Evolutionary conservation across 2,113 vertebrate genomes (phyloP), one percentile per base, ranked within the genome.

Genomic region (Procavia capensis): DNA sequence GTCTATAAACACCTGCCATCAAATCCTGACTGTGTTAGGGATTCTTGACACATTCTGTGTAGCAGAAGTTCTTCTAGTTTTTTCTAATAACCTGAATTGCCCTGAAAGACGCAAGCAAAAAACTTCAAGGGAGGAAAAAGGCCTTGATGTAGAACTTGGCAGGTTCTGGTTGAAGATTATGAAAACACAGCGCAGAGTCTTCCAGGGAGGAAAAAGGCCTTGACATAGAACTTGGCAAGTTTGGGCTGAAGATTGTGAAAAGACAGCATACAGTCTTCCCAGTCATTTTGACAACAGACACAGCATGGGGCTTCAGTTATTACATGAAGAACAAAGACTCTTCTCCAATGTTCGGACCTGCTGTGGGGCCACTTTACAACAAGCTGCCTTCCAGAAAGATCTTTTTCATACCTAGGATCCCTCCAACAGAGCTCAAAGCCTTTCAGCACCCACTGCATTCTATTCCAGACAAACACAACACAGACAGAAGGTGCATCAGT

Each of bases 401-500:
- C 74, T 29, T 31, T 41, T 17, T 68, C 50, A 36, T 13, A 3
- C 24, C 29, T 4, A 50, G 54, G 45, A 34, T 9, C 34, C 7
- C 50, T 50, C 39, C 2, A 16, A 13, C 6, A 4, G 85, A 41
- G 39, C 36, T 36, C 57, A 83, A 7, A 22, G 54, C 31, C 61
- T 34, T 31, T 57, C 6, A 59, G 6, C 14, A 6, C n/a, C 24
- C 13, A 13, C 70, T 39, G 8, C 79, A 34, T 50, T 25, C 27
- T 36, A 2, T 19, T 14, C 19, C 66, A 43, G 19, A 84, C 29
- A 3, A 39, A 14, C 2, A 34, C 31, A 31, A 34, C 34, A 24
- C 27, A 4, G 63, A 14, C 4, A 2, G 4, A 36, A 45, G 8
- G 20, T 11, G 43, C 5, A 31, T 27, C 17, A 2, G 14, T 1